phyloP scores from a whole-genome alignment of 1,140 invertebrate genomes.

The Euura saliciscinereae region DNA sequence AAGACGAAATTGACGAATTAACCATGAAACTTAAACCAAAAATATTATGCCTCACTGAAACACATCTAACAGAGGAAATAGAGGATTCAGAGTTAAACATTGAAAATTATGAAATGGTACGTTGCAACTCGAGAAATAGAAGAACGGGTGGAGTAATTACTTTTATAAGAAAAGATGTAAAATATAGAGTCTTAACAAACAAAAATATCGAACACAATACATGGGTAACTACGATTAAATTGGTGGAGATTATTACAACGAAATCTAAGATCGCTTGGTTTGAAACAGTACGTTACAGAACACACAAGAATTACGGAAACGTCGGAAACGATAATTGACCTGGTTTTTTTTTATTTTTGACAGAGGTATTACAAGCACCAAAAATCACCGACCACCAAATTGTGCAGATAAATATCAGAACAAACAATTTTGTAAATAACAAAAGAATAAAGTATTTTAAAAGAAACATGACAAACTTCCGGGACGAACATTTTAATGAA shows the following conservation, averaged over 20 bases:
- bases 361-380: conserved; percentile 13
- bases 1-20: conserved; percentile 15
- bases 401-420: not conserved
- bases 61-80: conserved; percentile 14
- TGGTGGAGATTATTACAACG: not conserved
- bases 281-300: conserved; percentile 20
- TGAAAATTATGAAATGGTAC: conserved; percentile 14
- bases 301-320: conserved; percentile 22
- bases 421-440: not conserved
- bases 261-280: conserved; percentile 13
- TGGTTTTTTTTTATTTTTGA: conserved; percentile 21
- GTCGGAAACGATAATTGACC: conserved; percentile 20
- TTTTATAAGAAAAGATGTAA: conserved; percentile 14
- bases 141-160: conserved; percentile 21
- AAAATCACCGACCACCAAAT: conserved; percentile 20
- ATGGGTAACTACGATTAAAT: conserved; percentile 16
- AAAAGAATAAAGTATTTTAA: not conserved
- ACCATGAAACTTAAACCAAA: not conserved
- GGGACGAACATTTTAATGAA: not conserved
- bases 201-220: not conserved
- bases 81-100: conserved; percentile 13
- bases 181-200: conserved; percentile 6
- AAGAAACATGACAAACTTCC: not conserved
- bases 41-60: conserved; percentile 18
- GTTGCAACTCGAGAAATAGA: conserved; percentile 9